Evolutionary conservation across 1,140 invertebrate species (phyloP), one percentile per base, ranked within the genome.

Genomic region (Oreohelix idahoensis): DNA sequence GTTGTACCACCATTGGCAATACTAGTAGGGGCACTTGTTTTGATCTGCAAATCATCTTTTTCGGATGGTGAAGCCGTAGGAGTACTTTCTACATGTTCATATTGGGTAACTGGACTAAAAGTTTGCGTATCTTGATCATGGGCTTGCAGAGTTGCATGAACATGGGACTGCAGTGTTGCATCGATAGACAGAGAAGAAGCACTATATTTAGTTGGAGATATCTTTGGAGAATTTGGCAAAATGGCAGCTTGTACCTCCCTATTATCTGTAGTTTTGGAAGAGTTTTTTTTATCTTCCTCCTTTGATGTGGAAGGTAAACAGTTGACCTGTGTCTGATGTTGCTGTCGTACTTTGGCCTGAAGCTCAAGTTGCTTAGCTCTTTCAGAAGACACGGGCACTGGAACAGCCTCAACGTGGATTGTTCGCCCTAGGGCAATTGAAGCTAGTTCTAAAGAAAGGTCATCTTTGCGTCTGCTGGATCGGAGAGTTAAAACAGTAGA

Each of bases 391-490:
- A 79, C 77, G 0, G 58, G 77, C 0, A n/a, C 63, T 20, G 79
- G 79, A 13, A 51, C 35, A 0, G 36, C 4, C 51, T 81, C 79
- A n/a, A 81, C 79, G 11, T 70, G 36, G 36, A 81, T 81, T 1
- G 63, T 32, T 8, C 79, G 32, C 11, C 79, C 79, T n/a, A 81
- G 32, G 5, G 79, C 79, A 32, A 71, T 58, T 0, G 79, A 81
- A 8, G 63, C 79, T 35, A 81, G 32, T 13, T 70, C 79, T 20
- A 81, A 36, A 13, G 79, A 81, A 17, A 81, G 51, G 11, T 81
- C 66, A 51, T 81, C 79, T 32, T 81, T 81, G 0, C 66, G 45
- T 32, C 79, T 63, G 69, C 69, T 81, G 11, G 79, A 58, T 45
- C n/a, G 42, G 1, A 81, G 51, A 11, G 42, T 81, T 45, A 81